Base-by-base conservation (phyloP, 2,888 invertebrate species). In the Scaptomyza tumidula region DNA sequence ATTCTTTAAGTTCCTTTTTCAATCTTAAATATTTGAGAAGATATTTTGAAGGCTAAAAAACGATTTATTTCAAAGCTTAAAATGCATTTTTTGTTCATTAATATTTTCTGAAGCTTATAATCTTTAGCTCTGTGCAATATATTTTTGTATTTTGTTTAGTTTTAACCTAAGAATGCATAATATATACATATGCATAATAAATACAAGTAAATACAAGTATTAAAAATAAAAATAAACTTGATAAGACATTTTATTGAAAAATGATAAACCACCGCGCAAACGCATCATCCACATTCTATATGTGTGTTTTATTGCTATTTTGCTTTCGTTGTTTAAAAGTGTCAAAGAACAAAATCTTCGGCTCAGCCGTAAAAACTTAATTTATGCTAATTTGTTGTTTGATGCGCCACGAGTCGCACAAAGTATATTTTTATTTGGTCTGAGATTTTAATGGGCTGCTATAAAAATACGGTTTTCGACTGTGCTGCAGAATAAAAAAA, bases 381-480 rank as follows among this genome's bases (percentile, higher is more conserved):
- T 78, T 81, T 78, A 81, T 70, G 78, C 65, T 78, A 78, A 78
- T 81, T 74, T 70, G 16, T 43, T 64, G 57, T 56, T 60, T 64
- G 43, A 55, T 76, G 49, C 33, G 35, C 43, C 49, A 19, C 60
- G 24, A 24, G 3, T 24, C 24, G 24, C 24, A 24, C 24, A 24
- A 59, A 37, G 14, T 52, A 65, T 59, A 59, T 59, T 63, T 61
- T 63, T 61, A 57, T 66, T 61, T 72, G 56, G 66, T 66, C 61
- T 72, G 33, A 50, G 44, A 56, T 65, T 77, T 75, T 78, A 63
- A 73, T 64, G 78, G 41, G 53, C 11, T 52, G 68, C 54, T 60
- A 78, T 73, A 73, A 78, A 57, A 53, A 44, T 37, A n/a, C 31
- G 48, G 44, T 33, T 49, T 14, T 54, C 65, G 53, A 66, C 56